A percentile compares a stretch with the other conserved stretches of the same genome.
phyloP scores from a whole-genome alignment of 1,140 invertebrate genomes.

The Hesperophylax magnus region DNA sequence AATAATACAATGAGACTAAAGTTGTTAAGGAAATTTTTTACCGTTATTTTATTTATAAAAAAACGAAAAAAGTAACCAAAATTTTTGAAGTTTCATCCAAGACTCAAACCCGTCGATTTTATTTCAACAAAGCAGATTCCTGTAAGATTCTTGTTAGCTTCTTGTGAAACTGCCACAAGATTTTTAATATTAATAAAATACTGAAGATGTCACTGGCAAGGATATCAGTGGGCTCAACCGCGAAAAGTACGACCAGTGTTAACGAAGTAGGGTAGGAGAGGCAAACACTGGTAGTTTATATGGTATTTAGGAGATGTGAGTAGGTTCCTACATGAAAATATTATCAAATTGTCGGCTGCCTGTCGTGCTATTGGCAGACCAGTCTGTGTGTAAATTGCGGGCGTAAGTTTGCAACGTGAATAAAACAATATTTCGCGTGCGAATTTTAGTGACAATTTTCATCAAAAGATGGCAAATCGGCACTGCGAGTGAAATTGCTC shows the following conservation, averaged over 20 bases:
- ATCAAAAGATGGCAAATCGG: slow-evolving; percentile 36
- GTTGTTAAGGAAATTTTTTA: neutral
- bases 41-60: too few species aligned
- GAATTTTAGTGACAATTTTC: slow-evolving; percentile 37
- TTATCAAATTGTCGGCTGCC: too few species aligned
- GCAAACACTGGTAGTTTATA: too few species aligned
- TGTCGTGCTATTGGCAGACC: too few species aligned
- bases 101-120: neutral
- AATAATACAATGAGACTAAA: neutral
- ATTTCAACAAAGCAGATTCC: neutral
- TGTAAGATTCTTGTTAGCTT: slow-evolving; percentile 7
- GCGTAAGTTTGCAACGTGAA: neutral
- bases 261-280: too few species aligned
- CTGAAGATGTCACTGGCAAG: slow-evolving; percentile 13
- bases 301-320: too few species aligned
- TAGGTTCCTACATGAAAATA: too few species aligned
- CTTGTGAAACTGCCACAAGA: too few species aligned
- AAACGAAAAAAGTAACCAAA: neutral
- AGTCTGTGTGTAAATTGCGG: neutral
- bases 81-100: neutral
- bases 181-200: neutral
- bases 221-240: neutral
- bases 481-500: slow-evolving; percentile 30
- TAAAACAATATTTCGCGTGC: slow-evolving; percentile 1
- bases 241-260: too few species aligned